Percentiles rank a stretch among this genome's conserved stretches.
phyloP scores from a whole-genome alignment of 2,113 vertebrate species.

The Urocynchramus pylzowi region DNA sequence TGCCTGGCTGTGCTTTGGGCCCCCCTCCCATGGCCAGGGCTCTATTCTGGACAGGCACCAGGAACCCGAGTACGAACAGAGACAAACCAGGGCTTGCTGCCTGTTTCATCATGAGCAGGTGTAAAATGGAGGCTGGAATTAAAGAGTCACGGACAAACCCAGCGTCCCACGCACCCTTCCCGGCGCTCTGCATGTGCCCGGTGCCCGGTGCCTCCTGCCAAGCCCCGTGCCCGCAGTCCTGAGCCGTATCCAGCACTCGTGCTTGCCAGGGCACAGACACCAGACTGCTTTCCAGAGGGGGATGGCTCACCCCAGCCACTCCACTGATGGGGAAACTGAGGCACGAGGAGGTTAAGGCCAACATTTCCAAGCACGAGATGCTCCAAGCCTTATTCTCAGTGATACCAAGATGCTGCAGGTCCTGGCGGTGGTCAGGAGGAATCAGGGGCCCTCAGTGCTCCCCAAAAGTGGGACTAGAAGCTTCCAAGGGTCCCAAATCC shows the following conservation, averaged over 20 bases:
- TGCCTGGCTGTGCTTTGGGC: background rate
- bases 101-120: background rate
- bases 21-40: background rate
- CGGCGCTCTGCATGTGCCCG: accelerated
- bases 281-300: background rate
- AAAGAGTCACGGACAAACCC: background rate
- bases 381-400: background rate
- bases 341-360: slow-evolving; percentile 45
- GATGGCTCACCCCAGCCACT: background rate
- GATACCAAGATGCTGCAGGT: background rate
- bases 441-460: accelerated
- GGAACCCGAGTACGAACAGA: background rate
- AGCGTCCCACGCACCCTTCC: accelerated
- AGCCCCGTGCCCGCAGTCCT: accelerated
- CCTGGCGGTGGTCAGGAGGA: background rate
- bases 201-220: background rate
- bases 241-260: accelerated
- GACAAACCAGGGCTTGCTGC: background rate
- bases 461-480: background rate
- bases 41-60: background rate
- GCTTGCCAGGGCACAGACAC: background rate
- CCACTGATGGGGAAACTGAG: slow-evolving; percentile 35
- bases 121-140: background rate
- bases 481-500: background rate
- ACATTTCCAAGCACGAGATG: background rate